Percentiles rank a stretch among this genome's conserved stretches.
Evolutionary conservation across 2,797 vertebrate genomes (phyloP).

Genomic region (Squalus acanthias): DNA sequence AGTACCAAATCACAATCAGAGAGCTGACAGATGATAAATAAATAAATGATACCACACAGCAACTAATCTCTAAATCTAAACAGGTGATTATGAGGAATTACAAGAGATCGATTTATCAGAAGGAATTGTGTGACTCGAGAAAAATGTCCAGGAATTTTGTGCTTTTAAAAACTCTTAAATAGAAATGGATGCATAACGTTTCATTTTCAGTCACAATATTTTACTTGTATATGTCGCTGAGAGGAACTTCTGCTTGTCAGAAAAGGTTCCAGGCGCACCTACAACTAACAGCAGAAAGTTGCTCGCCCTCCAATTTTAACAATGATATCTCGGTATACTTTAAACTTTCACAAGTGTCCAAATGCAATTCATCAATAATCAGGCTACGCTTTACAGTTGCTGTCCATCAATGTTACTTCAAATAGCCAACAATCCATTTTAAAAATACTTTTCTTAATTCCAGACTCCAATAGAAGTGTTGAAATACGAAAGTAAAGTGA

Average conservation of each 20-base stretch:
- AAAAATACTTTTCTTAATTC: neutral
- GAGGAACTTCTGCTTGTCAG: neutral
- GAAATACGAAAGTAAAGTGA: neutral
- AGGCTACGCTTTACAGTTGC: neutral
- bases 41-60: constrained; percentile 66
- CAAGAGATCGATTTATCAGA: constrained; percentile 56
- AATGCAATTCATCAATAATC: neutral
- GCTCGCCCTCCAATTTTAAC: too few relatives aligned
- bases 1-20: constrained; percentile 59
- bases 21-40: constrained; percentile 65
- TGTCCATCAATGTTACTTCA: neutral
- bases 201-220: neutral
- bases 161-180: neutral
- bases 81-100: constrained; percentile 70
- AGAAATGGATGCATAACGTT: neutral
- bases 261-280: neutral
- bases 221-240: neutral
- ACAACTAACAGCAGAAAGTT: neutral
- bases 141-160: neutral
- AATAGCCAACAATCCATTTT: neutral
- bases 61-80: constrained; percentile 62
- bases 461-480: neutral
- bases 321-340: neutral
- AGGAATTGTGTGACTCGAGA: neutral
- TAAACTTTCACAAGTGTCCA: neutral